Evolutionary conservation across 2,888 invertebrate genomes (phyloP), one percentile per base, ranked within the genome.

Genomic region (Eupithecia subumbrata): DNA sequence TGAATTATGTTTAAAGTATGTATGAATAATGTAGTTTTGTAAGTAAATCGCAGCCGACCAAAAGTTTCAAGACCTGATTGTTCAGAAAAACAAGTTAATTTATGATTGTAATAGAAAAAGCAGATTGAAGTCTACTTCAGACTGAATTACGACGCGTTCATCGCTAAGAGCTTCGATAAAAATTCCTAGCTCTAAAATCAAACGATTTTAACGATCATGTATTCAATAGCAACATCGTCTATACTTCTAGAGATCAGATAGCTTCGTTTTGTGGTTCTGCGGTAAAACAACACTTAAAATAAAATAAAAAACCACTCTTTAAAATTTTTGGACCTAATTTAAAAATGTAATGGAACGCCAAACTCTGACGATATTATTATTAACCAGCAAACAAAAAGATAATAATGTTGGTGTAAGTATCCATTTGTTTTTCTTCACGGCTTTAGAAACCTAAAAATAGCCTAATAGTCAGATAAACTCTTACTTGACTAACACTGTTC

Each of bases 41-140:
- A 9, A 8, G 22, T 56, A 22, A 22, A 12, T 56, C 22, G 12
- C 22, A 22, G 22, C 22, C 4, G 56, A 12, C 22, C 25, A 14
- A 60, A 12, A 22, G 25, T 14, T 60, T 25, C 5, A 60, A 14
- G 25, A 60, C 22, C 60, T 14, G 12, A 12, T 60, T 5, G 5
- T 14, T 25, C 25, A 25, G 25, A 25, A 14, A 60, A 25, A 25
- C 22, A 60, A 60, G 60, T 60, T 60, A 25, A 60, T 60, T 60
- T 60, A 60, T 60, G 25, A 60, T 25, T 60, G 60, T 60, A 60
- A 60, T 60, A 60, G 60, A 60, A 60, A 56, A 56, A 22, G 3
- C 56, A 56, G 56, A 56, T 25, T 56, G 12, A 56, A 22, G 56
- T 56, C 56, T 56, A 22, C 56, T 56, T 12, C 1, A 11, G 56